Base-by-base conservation (phyloP, 2,113 vertebrate species). In the Lagenorhynchus albirostris region DNA sequence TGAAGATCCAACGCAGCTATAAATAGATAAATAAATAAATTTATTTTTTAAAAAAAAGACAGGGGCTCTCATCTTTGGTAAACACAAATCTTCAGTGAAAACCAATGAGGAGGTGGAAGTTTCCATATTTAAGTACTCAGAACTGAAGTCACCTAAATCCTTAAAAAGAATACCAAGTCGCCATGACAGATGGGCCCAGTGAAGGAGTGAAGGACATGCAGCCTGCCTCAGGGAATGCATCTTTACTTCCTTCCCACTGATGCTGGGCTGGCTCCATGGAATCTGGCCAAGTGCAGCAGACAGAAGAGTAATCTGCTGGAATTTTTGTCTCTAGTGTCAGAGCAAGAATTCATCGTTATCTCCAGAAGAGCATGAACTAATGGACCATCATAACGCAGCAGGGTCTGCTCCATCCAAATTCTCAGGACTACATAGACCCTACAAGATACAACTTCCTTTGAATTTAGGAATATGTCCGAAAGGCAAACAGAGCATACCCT, bases 291-390 rank as follows among this genome's bases (percentile, higher is more conserved):
- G 96, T 94, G 92, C 97, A 98, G 85, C 82, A 98, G 96, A 98
- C 96, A 93, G 95, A 91, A 76, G 53, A 88, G n/a, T 96, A 95
- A 97, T 97, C 71, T 93, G 81, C 73, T 88, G 76, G 91, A 94
- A 95, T 94, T 94, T 97, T 95, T 96, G 68, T 98, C 96, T 97
- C 65, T 81, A 62, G 67, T 97, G 97, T 98, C 96, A 95, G 60
- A 89, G 89, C 41, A 93, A 67, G 85, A 77, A 93, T 94, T 94
- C 97, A 95, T 96, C 91, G 95, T 92, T 70, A 85, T 93, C 91
- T n/a, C 89, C 93, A 97, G 91, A 94, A 96, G 2, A 95, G 93
- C 95, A 92, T 95, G 95, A 97, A 97, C 89, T 96, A 92, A 97
- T 95, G 95, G 68, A 67, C 63, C 65, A 91, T 96, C 83, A 74